These are phyloP conservation scores for Netelia virgata DNA, from an alignment of 2,888 invertebrate genomes.

Conservation along the genomic window DNA sequence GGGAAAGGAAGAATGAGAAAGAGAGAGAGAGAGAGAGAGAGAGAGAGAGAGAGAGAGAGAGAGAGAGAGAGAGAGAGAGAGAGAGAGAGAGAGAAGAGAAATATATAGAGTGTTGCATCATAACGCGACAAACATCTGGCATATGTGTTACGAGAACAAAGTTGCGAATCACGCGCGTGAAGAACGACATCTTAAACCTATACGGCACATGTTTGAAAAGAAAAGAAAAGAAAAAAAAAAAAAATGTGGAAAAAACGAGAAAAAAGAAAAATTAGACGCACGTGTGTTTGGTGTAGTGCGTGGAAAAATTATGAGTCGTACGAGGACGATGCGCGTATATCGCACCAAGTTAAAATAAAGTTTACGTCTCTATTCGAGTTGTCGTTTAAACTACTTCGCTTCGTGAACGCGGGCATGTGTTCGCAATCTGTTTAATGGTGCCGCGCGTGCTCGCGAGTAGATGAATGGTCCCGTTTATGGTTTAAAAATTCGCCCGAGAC, in stretches of 20 bases:
- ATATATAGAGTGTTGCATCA: slow-evolving; percentile 42
- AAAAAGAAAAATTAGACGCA: slow-evolving; percentile 49
- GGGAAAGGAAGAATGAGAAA: neutral
- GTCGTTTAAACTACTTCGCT: neutral
- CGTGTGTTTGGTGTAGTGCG: slow-evolving; percentile 36
- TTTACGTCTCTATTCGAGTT: slow-evolving; percentile 34
- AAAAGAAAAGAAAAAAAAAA: neutral
- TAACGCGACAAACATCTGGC: slow-evolving; percentile 41
- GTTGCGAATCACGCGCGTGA: slow-evolving; percentile 41
- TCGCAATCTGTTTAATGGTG: slow-evolving; percentile 37
- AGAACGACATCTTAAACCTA: slow-evolving; percentile 12
- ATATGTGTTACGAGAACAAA: slow-evolving; percentile 39
- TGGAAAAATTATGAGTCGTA: neutral
- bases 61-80: too few species aligned
- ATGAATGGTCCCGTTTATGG: slow-evolving; percentile 32
- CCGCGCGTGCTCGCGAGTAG: neutral
- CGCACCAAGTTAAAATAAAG: slow-evolving; percentile 20
- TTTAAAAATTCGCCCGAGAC: slow-evolving; percentile 9
- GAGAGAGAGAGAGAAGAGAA: too few species aligned
- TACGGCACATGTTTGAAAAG: slow-evolving; percentile 31
- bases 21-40: too few species aligned
- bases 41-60: too few species aligned
- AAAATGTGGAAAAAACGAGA: too few species aligned
- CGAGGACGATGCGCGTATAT: slow-evolving; percentile 14
- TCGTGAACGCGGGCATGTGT: slow-evolving; percentile 38